These are phyloP conservation scores for Torymus tubicola DNA, from an alignment of 2,888 invertebrate species.

Conservation along the genomic window DNA sequence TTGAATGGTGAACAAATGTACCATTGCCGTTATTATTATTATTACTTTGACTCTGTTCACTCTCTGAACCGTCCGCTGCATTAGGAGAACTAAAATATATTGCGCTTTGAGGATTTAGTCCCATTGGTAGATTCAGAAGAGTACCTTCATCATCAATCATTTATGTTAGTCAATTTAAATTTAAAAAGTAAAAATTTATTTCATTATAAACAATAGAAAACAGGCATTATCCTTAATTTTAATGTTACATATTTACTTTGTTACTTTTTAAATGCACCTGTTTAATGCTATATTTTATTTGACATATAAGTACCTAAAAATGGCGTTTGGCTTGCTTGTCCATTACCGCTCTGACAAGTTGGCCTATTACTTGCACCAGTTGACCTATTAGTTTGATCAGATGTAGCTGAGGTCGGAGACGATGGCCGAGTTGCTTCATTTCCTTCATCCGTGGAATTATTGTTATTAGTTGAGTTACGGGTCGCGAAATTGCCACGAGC, in stretches of 20 bases:
- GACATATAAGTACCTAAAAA: constrained; percentile 47
- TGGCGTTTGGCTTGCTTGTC: constrained; percentile 39
- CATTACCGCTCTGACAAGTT: constrained; percentile 35
- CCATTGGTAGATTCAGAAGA: constrained; percentile 77
- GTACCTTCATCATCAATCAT: constrained; percentile 61
- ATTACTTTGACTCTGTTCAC: constrained; percentile 65
- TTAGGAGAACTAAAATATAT: constrained; percentile 53
- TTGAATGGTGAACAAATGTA: constrained; percentile 34
- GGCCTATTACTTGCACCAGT: constrained; percentile 31
- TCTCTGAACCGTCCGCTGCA: constrained; percentile 60
- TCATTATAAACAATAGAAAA: neutral
- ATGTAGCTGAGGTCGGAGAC: constrained; percentile 60
- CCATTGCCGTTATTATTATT: constrained; percentile 60
- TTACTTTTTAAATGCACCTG: too few species aligned
- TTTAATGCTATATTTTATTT: too few species aligned
- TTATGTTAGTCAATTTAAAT: constrained; percentile 1
- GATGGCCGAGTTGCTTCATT: constrained; percentile 62
- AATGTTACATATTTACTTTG: neutral
- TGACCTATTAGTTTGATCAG: constrained; percentile 48
- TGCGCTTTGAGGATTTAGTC: constrained; percentile 77
- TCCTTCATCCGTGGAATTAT: constrained; percentile 63
- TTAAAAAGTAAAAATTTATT: too few species aligned
- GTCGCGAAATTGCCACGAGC: constrained; percentile 70
- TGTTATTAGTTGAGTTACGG: constrained; percentile 66
- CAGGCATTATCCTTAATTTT: constrained; percentile 19